Base-by-base conservation (phyloP, 2,113 vertebrate species). In the Acinonyx jubatus region DNA sequence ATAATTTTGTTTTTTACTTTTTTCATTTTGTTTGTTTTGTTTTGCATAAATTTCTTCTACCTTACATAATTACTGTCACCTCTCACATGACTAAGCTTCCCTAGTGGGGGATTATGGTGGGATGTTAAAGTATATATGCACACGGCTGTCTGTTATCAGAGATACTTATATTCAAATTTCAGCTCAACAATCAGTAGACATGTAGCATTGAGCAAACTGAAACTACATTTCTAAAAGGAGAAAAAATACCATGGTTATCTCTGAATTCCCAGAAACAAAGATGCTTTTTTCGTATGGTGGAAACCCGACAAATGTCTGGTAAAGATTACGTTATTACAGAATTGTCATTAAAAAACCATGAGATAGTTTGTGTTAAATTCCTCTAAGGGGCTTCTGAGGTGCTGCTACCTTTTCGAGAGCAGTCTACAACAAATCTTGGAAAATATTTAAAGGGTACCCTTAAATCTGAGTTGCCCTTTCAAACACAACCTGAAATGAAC, bases 181-280 rank as follows among this genome's bases (percentile, higher is more conserved):
- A 96, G 36, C 82, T 69, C 52, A 79, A 31, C 27, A 50, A 33
- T 19, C 23, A 41, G 7, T 41, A 76, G 45, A 79, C 57, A 8
- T 15, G 6, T 74, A 88, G 55, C 11, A 85, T 0, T 13, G 41
- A 68, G 7, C 6, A 88, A 81, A 65, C 19, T 80, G 48, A 69
- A 84, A 50, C 25, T 41, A 21, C 1, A 36, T n/a, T 29, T 68
- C 57, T 57, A 95, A 57, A 68, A 84, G 69, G 8, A 18, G 7
- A 61, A 18, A 82, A 50, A 92, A 69, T 82, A 18, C 1, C 10
- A 76, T 19, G 4, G 0, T 76, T 68, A 63, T 57, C 13, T 76
- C 41, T 89, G 19, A 97, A 91, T 95, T 92, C 57, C n/a, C 19
- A 45, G 14, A 73, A 96, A n/a, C 38, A 91, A 90, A 86, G 14